A percentile compares a stretch with the other conserved stretches of the same genome.
Evolutionary conservation across 2,888 invertebrate genomes (phyloP).

Genomic region (Mesorhabditis belari): DNA sequence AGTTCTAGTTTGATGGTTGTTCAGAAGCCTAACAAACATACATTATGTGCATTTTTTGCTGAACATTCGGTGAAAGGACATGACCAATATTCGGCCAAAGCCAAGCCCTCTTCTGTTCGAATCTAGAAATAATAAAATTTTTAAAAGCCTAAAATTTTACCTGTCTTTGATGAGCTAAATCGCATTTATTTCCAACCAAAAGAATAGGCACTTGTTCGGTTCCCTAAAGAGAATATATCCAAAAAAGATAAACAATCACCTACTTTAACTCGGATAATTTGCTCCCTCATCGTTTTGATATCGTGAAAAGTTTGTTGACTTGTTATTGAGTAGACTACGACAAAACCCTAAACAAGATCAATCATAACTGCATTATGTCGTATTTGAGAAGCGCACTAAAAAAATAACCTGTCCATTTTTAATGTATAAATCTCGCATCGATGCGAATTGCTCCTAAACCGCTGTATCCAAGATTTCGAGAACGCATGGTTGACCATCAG

Average conservation of each 20-base stretch:
- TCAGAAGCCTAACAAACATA: slow-evolving; percentile 60
- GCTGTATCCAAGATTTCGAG: slow-evolving; percentile 98
- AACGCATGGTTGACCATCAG: slow-evolving; percentile 95
- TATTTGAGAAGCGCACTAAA: slow-evolving; percentile 23
- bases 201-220: slow-evolving; percentile 79
- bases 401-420: slow-evolving; percentile 80
- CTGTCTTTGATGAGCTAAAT: slow-evolving; percentile 95
- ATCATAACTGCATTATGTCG: not conserved
- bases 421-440: slow-evolving; percentile 98
- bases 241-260: slow-evolving; percentile 55
- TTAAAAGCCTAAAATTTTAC: too few species aligned
- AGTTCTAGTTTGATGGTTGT: slow-evolving; percentile 87
- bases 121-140: too few species aligned
- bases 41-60: slow-evolving; percentile 89
- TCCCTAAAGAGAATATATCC: slow-evolving; percentile 30
- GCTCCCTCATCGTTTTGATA: slow-evolving; percentile 95
- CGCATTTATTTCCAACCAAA: slow-evolving; percentile 96
- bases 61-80: slow-evolving; percentile 98
- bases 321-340: slow-evolving; percentile 82
- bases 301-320: slow-evolving; percentile 99
- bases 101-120: slow-evolving; percentile 55
- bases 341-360: slow-evolving; percentile 50
- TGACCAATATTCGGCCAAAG: slow-evolving; percentile 79
- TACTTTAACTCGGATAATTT: slow-evolving; percentile 93
- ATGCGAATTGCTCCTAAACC: slow-evolving; percentile 96